Conservation (phyloP, 2,888 invertebrate species). For the Stegophylla sp. region DNA sequence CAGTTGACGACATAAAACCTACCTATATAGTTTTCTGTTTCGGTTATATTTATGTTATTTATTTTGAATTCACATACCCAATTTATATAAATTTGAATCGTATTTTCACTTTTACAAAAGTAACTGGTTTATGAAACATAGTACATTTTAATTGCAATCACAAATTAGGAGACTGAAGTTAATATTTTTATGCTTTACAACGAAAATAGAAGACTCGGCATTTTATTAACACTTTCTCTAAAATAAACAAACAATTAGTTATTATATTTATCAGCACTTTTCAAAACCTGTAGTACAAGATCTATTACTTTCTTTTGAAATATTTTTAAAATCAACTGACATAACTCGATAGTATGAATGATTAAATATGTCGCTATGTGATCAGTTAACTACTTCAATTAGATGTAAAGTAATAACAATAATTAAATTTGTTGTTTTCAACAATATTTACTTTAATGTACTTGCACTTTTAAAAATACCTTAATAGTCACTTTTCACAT, state of each 20-base stretch:
- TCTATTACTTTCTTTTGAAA: constrained; percentile 45
- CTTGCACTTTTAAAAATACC: not conserved
- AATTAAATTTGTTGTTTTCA: not conserved
- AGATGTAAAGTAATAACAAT: not conserved
- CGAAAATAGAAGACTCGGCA: not conserved
- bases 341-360: constrained; percentile 1
- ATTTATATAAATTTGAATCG: not conserved
- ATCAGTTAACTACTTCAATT: not conserved
- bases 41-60: no score
- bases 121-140: not conserved
- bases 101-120: not conserved
- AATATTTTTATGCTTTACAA: not conserved
- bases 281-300: constrained; percentile 39
- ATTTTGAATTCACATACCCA: no score
- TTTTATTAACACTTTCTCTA: constrained; percentile 44
- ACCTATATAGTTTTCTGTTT: not conserved
- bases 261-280: not conserved
- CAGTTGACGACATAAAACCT: no score
- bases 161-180: not conserved
- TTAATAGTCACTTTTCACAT: not conserved
- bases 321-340: constrained; percentile 16
- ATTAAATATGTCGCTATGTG: constrained; percentile 1
- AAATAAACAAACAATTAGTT: not conserved
- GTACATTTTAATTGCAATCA: not conserved
- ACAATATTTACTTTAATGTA: constrained; percentile 9